phyloP scores from a whole-genome alignment of 2,797 vertebrate genomes.

The Acrossocheilus fasciatus region DNA sequence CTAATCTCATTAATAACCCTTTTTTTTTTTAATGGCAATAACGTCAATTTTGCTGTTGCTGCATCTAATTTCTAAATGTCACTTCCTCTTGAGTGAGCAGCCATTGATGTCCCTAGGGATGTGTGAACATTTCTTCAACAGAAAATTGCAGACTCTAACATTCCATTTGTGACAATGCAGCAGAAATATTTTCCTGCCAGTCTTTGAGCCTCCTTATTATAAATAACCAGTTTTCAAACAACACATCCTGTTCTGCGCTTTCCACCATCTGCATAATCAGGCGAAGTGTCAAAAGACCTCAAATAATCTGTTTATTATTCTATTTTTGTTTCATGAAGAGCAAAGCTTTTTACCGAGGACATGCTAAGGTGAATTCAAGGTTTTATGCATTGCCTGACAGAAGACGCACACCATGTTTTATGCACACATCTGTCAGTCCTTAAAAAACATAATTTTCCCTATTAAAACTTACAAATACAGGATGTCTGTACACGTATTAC shows the following conservation, averaged over 20 bases:
- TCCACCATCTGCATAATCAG: slow-evolving; percentile 69
- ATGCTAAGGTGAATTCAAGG: slow-evolving; percentile 44
- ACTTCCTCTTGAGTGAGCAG: slow-evolving; percentile 37
- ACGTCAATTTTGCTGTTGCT: slow-evolving; percentile 36
- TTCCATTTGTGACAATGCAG: slow-evolving; percentile 40
- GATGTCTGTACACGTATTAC: neutral
- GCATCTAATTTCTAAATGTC: slow-evolving; percentile 43
- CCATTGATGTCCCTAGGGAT: slow-evolving; percentile 23
- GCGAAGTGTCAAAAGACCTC: slow-evolving; percentile 62
- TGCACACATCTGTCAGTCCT: slow-evolving; percentile 8
- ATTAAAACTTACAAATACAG: slow-evolving; percentile 15
- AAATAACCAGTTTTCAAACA: slow-evolving; percentile 63
- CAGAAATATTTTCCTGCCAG: slow-evolving; percentile 10
- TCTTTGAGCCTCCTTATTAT: slow-evolving; percentile 64
- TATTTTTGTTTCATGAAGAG: slow-evolving; percentile 44
- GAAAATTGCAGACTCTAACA: slow-evolving; percentile 44
- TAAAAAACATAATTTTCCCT: neutral
- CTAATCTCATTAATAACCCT: slow-evolving; percentile 1
- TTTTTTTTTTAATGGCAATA: slow-evolving; percentile 37
- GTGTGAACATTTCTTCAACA: slow-evolving; percentile 34
- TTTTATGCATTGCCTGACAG: slow-evolving; percentile 16
- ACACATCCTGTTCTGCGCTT: slow-evolving; percentile 54
- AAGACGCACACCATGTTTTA: neutral
- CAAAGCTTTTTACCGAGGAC: slow-evolving; percentile 27
- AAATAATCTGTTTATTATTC: slow-evolving; percentile 58